Evolutionary conservation across 1,140 invertebrate species (phyloP), one percentile per base, ranked within the genome.

Genomic region (Ephestia elutella): DNA sequence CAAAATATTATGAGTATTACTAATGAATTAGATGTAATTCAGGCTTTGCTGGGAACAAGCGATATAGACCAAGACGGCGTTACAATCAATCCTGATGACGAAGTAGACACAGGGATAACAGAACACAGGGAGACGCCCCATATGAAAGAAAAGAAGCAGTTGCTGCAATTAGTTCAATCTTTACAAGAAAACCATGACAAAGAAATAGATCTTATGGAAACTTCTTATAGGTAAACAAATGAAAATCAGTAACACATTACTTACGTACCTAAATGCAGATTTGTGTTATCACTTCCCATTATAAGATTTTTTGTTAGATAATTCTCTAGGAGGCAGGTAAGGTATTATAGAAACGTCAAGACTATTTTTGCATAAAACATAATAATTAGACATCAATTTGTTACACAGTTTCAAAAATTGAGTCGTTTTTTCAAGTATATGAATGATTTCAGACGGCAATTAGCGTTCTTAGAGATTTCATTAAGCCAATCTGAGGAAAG

Each of bases 131-230:
- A 82, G 28, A 78, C 59, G 57, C 82, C 86, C 11, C 70, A 78
- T 49, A 38, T 61, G 13, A 85, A 75, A 49, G 86, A 88, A 57
- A 83, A 79, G 61, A 82, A 77, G 49, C 86, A 90, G 48, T 62
- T 89, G 30, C 55, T 89, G 15, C 84, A 89, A 60, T 69, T 89
- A 5, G 80, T 89, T 10, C 78, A 81, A 18, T 88, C 83, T 0
- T 61, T 90, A 5, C 86, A 89, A 65, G 84, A 88, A 53, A 89
- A 89, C 66, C 87, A 90, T 44, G 86, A 87, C 54, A 90, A 86
- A 60, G 89, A 90, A 69, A 82, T 89, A 32, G 87, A 90, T 69
- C 66, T 89, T 21, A 87, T 90, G 84, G 87, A 90, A 66, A 86
- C 73, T 20, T 90, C 88, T 21, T 89, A 89, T 59, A 85, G 86